Evolutionary conservation across 1,140 invertebrate genomes (phyloP), one percentile per base, ranked within the genome.

Genomic region (Aricia agestis): DNA sequence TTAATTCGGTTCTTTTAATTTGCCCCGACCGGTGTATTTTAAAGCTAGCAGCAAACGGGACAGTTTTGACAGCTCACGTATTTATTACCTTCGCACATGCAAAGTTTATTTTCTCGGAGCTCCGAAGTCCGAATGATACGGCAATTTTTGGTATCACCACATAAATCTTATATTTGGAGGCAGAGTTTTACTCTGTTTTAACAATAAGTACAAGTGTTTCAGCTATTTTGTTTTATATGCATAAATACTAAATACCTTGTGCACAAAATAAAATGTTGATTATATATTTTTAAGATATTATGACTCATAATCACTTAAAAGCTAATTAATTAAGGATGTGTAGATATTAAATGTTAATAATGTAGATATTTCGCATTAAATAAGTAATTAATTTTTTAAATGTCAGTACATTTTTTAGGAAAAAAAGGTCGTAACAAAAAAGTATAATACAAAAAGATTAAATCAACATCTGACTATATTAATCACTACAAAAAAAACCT

Each of bases 1-100:
- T 83, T 81, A 78, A 84, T 81, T 83, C 74, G 71, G 74, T 78
- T 73, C 74, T 76, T 82, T 85, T 82, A 82, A 82, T 83, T 84
- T 82, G 77, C 71, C 73, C 77, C 76, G 76, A 78, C 72, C 74
- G 74, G 73, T 78, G 78, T 69, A 72, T 70, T 78, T 78, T 78
- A 72, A 72, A 74, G 71, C 67, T 80, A 81, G 75, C 72, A 70
- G 72, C 69, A 68, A 68, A 73, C 66, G 69, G 70, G 76, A 80
- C 75, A 74, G 66, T 66, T 83, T 74, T 80, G 77, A 76, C 75
- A 66, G 71, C 61, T 76, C 25, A 65, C 36, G 70, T 79, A 79
- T 82, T 79, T 78, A 79, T 74, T 76, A 69, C 76, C 71, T 75
- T 72, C 63, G 73, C 66, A 72, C 76, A 76, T 74, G 74, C 73